These are phyloP conservation scores for Dromas ardeola DNA, from an alignment of 2,113 vertebrate genomes.

Conservation along the genomic window DNA sequence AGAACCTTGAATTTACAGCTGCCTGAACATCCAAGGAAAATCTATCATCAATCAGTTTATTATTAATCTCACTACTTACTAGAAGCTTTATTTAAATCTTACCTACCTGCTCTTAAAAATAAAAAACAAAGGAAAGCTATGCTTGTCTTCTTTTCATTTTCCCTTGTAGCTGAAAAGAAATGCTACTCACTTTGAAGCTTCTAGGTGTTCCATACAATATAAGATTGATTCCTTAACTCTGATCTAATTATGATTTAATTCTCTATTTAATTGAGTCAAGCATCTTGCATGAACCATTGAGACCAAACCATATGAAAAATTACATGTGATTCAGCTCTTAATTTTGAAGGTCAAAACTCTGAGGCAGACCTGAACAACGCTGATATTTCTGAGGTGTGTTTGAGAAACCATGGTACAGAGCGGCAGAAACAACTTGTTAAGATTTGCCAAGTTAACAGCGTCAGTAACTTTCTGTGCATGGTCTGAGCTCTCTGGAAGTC, in stretches of 20 bases:
- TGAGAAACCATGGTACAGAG: neutral
- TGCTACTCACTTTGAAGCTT: neutral
- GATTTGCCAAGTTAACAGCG: neutral
- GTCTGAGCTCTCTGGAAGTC: neutral
- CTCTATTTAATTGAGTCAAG: conserved; percentile 59
- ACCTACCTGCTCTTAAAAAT: neutral
- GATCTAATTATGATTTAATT: conserved; percentile 67
- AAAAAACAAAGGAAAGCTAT: neutral
- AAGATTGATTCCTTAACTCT: conserved; percentile 21
- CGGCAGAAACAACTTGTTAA: neutral
- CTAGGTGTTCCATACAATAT: neutral
- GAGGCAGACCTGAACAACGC: conserved; percentile 30
- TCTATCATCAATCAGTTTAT: neutral
- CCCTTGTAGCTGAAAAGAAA: neutral
- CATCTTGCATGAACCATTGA: conserved; percentile 30
- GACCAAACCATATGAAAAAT: neutral
- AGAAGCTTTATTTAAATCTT: neutral
- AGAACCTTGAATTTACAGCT: neutral
- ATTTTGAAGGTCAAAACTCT: conserved; percentile 65
- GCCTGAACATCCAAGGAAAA: neutral
- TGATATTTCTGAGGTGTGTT: neutral
- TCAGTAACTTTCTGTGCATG: neutral
- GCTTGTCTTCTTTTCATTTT: neutral
- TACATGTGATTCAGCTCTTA: neutral
- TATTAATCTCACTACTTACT: neutral